phyloP scores from a whole-genome alignment of 2,113 vertebrate species.

The Cichladusa arquata region DNA sequence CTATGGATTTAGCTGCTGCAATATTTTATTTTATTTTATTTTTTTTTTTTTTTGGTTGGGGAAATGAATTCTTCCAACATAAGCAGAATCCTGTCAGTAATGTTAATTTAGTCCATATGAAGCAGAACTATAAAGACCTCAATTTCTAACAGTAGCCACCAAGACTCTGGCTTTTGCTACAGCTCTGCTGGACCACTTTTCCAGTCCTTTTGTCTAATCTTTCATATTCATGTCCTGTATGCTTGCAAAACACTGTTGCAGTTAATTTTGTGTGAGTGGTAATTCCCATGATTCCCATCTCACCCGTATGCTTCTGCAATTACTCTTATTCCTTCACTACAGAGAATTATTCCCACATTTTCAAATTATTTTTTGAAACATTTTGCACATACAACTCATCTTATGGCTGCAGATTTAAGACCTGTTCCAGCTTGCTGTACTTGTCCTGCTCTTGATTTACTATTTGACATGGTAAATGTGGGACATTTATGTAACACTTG shows the following conservation, averaged over 20 bases:
- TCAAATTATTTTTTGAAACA: slow-evolving; percentile 30
- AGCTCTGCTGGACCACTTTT: slow-evolving; percentile 31
- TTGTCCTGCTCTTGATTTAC: slow-evolving; percentile 39
- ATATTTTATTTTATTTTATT: background rate
- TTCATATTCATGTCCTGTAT: background rate
- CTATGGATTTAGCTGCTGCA: background rate
- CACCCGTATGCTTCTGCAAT: background rate
- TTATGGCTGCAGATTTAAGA: slow-evolving; percentile 44
- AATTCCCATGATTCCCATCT: slow-evolving; percentile 18
- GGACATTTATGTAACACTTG: slow-evolving; percentile 17
- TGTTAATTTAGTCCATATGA: background rate
- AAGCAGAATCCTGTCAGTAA: background rate
- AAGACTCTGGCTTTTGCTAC: background rate
- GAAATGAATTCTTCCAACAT: background rate
- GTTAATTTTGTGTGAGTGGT: slow-evolving; percentile 4
- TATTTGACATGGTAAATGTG: slow-evolving; percentile 24
- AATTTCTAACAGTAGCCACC: background rate
- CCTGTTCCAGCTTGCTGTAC: background rate
- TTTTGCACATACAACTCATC: background rate
- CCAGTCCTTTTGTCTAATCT: slow-evolving; percentile 4
- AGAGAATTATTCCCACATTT: slow-evolving; percentile 26
- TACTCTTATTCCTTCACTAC: background rate
- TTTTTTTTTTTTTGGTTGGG: background rate
- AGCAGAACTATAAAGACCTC: background rate
- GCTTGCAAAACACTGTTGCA: slow-evolving; percentile 5